Percentiles rank a stretch among this genome's conserved stretches.
Evolutionary conservation across 2,113 vertebrate species (phyloP).

Genomic region (Lepus americanus): DNA sequence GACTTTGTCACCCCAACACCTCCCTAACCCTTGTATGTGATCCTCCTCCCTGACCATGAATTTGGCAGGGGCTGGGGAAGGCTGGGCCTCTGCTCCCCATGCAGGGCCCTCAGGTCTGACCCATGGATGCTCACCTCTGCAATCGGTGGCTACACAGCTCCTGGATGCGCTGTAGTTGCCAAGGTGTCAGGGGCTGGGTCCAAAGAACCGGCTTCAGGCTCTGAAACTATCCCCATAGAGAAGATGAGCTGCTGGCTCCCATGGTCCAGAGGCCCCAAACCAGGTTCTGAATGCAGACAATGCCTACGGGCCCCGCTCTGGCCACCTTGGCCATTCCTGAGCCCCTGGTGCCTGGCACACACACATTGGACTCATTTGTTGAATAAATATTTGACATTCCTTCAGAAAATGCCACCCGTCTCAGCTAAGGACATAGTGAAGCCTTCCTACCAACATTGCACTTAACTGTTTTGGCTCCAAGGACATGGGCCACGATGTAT

Average conservation of each 20-base stretch:
- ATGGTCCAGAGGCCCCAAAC: background rate
- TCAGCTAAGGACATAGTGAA: background rate
- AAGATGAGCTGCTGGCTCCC: slow-evolving; percentile 51
- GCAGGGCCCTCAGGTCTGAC: background rate
- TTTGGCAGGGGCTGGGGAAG: background rate
- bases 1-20: background rate
- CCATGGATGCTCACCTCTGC: slow-evolving; percentile 87
- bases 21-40: background rate
- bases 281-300: slow-evolving; percentile 7
- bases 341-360: background rate
- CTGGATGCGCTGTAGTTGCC: slow-evolving; percentile 89
- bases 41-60: background rate
- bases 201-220: slow-evolving; percentile 83
- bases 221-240: slow-evolving; percentile 89
- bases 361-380: background rate
- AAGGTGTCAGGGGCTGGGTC: slow-evolving; percentile 77
- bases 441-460: slow-evolving; percentile 32
- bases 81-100: background rate
- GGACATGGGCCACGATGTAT: slow-evolving; percentile 94
- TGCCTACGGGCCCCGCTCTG: background rate
- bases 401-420: background rate
- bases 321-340: background rate
- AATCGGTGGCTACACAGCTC: slow-evolving; percentile 91
- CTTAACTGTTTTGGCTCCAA: slow-evolving; percentile 97
- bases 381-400: background rate